These are phyloP conservation scores for Morone saxatilis DNA, from an alignment of 2,113 vertebrate species.

Conservation along the genomic window DNA sequence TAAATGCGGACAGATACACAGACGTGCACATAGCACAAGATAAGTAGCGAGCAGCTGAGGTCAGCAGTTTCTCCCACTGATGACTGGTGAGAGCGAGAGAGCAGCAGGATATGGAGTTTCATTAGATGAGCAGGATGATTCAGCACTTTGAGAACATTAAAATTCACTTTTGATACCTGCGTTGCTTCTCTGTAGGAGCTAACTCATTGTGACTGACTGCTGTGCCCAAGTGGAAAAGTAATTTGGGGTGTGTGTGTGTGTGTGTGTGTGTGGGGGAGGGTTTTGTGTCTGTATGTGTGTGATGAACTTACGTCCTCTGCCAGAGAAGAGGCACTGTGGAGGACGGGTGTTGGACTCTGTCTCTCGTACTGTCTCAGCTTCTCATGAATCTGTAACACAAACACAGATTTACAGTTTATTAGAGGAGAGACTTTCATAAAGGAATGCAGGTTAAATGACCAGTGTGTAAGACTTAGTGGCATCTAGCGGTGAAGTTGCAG, in stretches of 20 bases:
- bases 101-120: slow-evolving; percentile 73
- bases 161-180: slow-evolving; percentile 65
- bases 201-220: slow-evolving; percentile 54
- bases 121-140: slow-evolving; percentile 69
- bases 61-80: slow-evolving; percentile 74
- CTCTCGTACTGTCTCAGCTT: slow-evolving; percentile 94
- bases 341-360: slow-evolving; percentile 92
- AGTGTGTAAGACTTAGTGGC: no score
- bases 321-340: slow-evolving; percentile 91
- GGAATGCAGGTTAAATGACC: no score
- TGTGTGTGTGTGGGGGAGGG: slow-evolving; percentile 14
- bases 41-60: slow-evolving; percentile 51
- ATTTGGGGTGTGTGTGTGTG: slow-evolving; percentile 43
- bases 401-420: rapidly evolving
- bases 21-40: slow-evolving; percentile 24
- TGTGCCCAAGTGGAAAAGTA: slow-evolving; percentile 37
- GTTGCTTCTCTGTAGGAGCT: slow-evolving; percentile 42
- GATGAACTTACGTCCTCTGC: slow-evolving; percentile 92
- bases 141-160: slow-evolving; percentile 74
- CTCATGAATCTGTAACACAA: slow-evolving; percentile 92
- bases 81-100: slow-evolving; percentile 50
- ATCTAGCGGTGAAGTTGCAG: no score
- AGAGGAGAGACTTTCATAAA: neutral
- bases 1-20: slow-evolving; percentile 22
- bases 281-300: slow-evolving; percentile 32